Conservation (phyloP, 2,888 invertebrate species). For the Caenorhabditis doughertyi region DNA sequence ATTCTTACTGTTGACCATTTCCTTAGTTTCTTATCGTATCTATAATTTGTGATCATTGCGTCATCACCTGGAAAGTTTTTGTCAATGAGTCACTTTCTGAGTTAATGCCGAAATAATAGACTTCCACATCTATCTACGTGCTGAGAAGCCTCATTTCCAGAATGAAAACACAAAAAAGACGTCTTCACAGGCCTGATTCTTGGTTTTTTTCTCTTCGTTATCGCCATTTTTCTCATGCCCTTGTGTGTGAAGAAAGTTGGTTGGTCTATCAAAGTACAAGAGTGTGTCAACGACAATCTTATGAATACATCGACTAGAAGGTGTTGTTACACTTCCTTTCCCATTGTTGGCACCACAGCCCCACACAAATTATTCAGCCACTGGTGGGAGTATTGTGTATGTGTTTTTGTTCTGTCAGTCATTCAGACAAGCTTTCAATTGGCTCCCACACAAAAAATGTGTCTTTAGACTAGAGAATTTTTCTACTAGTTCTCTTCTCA, state of each 20-base stretch:
- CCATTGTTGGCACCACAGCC: conserved; percentile 3
- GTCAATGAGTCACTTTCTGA: conserved; percentile 8
- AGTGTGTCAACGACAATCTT: conserved; percentile 51
- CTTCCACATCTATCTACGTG: neutral
- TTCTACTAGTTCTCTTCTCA: neutral
- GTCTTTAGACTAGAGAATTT: neutral
- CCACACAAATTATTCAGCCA: conserved; percentile 47
- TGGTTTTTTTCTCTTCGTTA: conserved; percentile 35
- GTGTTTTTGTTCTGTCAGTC: neutral
- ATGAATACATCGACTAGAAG: conserved; percentile 26
- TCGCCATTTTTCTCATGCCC: neutral
- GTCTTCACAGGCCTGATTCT: conserved; percentile 15
- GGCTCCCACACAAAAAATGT: conserved; percentile 20
- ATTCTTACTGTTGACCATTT: conserved; percentile 8
- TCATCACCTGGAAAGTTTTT: conserved; percentile 10
- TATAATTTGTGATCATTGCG: conserved; percentile 7
- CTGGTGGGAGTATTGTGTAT: conserved; percentile 28
- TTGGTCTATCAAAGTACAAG: conserved; percentile 44
- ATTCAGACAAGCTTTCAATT: conserved; percentile 26
- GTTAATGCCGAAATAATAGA: conserved; percentile 4
- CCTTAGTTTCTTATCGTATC: conserved; percentile 12
- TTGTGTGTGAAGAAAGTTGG: conserved; percentile 28
- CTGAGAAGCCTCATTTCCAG: conserved; percentile 15
- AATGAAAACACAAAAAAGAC: neutral
- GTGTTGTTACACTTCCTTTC: conserved; percentile 3